A percentile compares a stretch with the other conserved stretches of the same genome.
phyloP scores from a whole-genome alignment of 2,113 vertebrate genomes.

The Trematomus loennbergii region DNA sequence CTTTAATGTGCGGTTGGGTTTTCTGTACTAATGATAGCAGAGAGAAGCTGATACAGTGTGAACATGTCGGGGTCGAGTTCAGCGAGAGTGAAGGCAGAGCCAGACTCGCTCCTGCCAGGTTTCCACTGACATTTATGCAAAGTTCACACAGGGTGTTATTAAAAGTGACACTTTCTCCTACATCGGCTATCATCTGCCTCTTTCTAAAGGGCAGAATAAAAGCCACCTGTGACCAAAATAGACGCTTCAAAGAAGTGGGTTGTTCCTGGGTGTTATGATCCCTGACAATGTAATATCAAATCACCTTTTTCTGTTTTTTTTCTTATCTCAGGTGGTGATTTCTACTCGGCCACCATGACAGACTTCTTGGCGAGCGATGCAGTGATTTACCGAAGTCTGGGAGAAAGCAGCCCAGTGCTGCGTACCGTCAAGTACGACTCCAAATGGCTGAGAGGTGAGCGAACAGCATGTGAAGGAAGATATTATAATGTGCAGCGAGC shows the following conservation, averaged over 20 bases:
- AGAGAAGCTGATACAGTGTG: slow-evolving; percentile 41
- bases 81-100: slow-evolving; percentile 11
- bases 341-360: slow-evolving; percentile 93
- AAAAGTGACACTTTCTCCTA: slow-evolving; percentile 39
- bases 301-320: not conserved
- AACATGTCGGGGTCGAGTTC: slow-evolving; percentile 26
- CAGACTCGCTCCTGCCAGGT: slow-evolving; percentile 65
- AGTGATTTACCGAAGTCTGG: slow-evolving; percentile 92
- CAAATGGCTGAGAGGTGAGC: slow-evolving; percentile 94
- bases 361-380: slow-evolving; percentile 95
- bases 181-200: slow-evolving; percentile 35
- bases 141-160: slow-evolving; percentile 68
- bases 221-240: slow-evolving; percentile 58
- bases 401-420: slow-evolving; percentile 86
- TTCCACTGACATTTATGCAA: slow-evolving; percentile 79
- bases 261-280: slow-evolving; percentile 6
- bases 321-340: slow-evolving; percentile 85
- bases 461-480: too few species aligned
- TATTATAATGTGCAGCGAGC: too few species aligned
- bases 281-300: not conserved
- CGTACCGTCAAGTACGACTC: slow-evolving; percentile 95
- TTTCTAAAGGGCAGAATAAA: slow-evolving; percentile 57
- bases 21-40: slow-evolving; percentile 26
- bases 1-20: slow-evolving; percentile 15
- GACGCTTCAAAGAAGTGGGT: slow-evolving; percentile 25